Evolutionary conservation across 2,797 vertebrate species (phyloP), one percentile per base, ranked within the genome.

Genomic region (Acomys russatus): DNA sequence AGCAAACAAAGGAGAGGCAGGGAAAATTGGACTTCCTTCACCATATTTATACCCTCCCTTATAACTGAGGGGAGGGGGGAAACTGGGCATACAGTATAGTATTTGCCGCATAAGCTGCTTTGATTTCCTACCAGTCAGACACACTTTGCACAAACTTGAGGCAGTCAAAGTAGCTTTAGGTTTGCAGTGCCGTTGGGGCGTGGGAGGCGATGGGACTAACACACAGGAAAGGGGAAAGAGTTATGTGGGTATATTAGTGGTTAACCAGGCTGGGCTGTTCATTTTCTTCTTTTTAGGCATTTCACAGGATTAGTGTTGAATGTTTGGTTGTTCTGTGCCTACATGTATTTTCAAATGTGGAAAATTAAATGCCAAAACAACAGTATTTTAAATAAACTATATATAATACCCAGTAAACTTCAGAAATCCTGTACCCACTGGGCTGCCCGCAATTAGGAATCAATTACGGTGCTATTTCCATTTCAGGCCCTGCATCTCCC

Each of bases 1-100:
- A 96, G 96, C 97, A 95, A 98, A 97, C 93, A 97, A 97, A 95
- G 51, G 89, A 97, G 91, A 93, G 92, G 97, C 98, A 98, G 97
- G 92, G 94, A 79, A 94, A 95, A 98, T 66, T 51, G 89, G 87
- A 56, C 91, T 93, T 96, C 85, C 80, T 71, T 61, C 61, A 93
- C 83, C 74, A 44, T 90, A 61, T 63, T 78, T 90, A 70, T 68
- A 56, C 49, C 49, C 78, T 63, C 73, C 66, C 66, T 85, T 77
- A 93, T 92, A 63, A 73, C 0, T 0, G 8, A 94, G 51, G 35
- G 70, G 44, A 44, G 44, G 44, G 44, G 68, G 3, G 71, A 87
- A 30, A 93, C 25, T 76, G 49, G 17, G 90, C 93, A 74, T 0
- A 76, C 6, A 44, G 56, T 2, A 44, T 61, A 71, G 49, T 38